Percentiles rank a stretch among this genome's conserved stretches.
phyloP scores from a whole-genome alignment of 2,113 vertebrate genomes.

The Entomyzon cyanotis region DNA sequence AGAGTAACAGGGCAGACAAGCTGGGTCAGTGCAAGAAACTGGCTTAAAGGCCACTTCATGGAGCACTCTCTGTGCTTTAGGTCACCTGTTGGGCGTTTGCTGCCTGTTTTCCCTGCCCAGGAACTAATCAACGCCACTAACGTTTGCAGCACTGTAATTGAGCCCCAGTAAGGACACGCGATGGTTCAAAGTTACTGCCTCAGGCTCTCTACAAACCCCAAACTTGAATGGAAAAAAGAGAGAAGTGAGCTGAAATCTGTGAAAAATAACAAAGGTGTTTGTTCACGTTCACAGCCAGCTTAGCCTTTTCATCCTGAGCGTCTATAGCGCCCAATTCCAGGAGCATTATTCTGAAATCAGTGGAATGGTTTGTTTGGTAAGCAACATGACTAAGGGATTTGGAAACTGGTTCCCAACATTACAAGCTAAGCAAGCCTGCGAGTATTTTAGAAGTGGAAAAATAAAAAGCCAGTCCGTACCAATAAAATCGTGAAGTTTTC shows the following conservation, averaged over 20 bases:
- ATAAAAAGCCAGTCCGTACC: slow-evolving; percentile 75
- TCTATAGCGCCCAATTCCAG: neutral
- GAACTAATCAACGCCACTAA: neutral
- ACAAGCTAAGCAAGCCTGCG: neutral
- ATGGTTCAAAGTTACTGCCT: slow-evolving; percentile 3
- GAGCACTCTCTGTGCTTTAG: neutral
- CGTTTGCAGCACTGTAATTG: neutral
- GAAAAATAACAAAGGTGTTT: neutral
- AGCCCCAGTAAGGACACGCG: neutral
- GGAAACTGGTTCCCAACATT: neutral
- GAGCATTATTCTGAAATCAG: neutral
- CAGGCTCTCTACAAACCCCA: neutral
- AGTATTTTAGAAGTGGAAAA: neutral
- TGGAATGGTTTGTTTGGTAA: neutral
- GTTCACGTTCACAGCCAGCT: neutral
- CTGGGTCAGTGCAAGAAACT: neutral
- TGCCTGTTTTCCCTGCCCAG: neutral
- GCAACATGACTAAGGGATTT: neutral
- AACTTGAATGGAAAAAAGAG: neutral
- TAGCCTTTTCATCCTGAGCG: neutral
- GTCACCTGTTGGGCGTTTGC: neutral
- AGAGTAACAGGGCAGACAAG: neutral
- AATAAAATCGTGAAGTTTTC: slow-evolving; percentile 99
- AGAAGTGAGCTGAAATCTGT: neutral
- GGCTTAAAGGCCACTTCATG: neutral